Evolutionary conservation across 2,113 vertebrate genomes (phyloP).

Genomic region (Pelusios castaneus): DNA sequence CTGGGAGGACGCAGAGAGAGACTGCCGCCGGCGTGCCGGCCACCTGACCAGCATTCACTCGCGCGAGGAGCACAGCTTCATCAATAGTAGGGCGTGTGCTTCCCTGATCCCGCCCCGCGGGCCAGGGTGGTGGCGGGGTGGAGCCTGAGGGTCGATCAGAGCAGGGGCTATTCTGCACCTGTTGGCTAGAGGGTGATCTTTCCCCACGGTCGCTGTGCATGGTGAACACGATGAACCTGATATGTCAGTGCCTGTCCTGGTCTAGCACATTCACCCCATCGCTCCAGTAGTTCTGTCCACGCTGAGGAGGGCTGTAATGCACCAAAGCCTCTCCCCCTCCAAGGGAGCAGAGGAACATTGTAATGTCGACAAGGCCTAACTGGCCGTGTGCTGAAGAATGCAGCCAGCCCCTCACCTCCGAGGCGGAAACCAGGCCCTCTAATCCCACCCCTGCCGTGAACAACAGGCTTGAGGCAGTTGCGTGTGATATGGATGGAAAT

Average conservation of each 20-base stretch:
- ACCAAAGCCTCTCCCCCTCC: not conserved
- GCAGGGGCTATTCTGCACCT: not conserved
- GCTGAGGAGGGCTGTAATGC: not conserved
- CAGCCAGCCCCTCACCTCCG: not conserved
- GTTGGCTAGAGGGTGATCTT: no score
- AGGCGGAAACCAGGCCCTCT: not conserved
- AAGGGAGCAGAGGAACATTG: no score
- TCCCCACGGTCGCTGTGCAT: not conserved
- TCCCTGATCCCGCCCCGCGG: not conserved
- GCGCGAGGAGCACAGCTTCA: constrained; percentile 86
- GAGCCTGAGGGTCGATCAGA: not conserved
- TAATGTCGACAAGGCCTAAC: not conserved
- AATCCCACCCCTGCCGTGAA: not conserved
- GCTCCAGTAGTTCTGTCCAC: not conserved
- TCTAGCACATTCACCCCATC: no score
- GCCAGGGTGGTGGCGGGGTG: not conserved
- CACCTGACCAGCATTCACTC: constrained; percentile 93
- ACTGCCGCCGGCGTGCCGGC: constrained; percentile 87
- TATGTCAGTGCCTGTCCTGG: no score
- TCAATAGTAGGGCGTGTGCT: constrained; percentile 80
- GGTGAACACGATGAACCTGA: no score
- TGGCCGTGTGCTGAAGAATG: not conserved
- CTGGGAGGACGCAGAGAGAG: constrained; percentile 95
- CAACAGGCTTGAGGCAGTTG: no score
- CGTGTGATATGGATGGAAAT: no score